These are phyloP conservation scores for Cephus spinipes DNA, from an alignment of 2,888 invertebrate genomes.

Conservation along the genomic window DNA sequence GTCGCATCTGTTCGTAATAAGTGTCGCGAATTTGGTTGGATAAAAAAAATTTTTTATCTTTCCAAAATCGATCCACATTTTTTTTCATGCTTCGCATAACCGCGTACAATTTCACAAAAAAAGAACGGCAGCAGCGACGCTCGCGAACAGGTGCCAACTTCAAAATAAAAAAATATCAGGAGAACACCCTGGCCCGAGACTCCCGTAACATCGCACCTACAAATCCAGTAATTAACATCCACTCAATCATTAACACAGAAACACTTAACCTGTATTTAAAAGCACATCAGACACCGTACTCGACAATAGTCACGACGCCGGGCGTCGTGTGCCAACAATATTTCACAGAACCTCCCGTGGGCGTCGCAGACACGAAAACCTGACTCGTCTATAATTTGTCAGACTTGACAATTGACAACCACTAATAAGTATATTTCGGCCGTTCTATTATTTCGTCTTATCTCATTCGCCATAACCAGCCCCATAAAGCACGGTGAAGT, in stretches of 20 bases:
- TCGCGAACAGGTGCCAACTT: background rate
- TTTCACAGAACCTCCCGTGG: background rate
- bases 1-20: no score
- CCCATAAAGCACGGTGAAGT: background rate
- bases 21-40: no score
- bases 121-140: accelerated
- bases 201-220: background rate
- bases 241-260: background rate
- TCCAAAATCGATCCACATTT: background rate
- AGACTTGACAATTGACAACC: background rate
- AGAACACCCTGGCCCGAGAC: background rate
- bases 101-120: background rate
- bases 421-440: background rate
- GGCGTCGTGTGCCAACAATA: background rate
- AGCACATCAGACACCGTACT: background rate
- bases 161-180: background rate
- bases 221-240: background rate
- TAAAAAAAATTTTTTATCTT: no score
- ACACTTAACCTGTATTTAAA: background rate
- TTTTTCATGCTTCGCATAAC: background rate
- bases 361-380: background rate
- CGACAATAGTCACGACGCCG: background rate
- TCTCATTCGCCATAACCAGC: no score
- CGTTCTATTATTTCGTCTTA: background rate
- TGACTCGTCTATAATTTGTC: background rate